A percentile compares a stretch with the other conserved stretches of the same genome.
Conservation (phyloP, 2,113 vertebrate species). For the Lutjanus erythropterus region DNA sequence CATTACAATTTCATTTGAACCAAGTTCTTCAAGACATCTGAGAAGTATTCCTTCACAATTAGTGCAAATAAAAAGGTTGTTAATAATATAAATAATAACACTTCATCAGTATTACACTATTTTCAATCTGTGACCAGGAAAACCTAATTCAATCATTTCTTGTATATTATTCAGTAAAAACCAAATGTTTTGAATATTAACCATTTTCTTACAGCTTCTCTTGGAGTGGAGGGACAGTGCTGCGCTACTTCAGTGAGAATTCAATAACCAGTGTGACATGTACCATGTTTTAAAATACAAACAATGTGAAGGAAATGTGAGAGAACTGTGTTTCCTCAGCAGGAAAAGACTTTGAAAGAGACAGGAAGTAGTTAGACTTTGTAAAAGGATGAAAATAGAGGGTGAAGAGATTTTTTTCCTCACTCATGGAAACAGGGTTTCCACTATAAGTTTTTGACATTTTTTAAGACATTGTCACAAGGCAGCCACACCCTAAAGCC, state of each 20-base stretch:
- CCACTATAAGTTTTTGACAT: too few species aligned
- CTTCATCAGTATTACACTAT: background rate
- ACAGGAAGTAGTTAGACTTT: constrained; percentile 20
- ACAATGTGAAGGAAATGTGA: background rate
- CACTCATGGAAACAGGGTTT: background rate
- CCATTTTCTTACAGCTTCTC: background rate
- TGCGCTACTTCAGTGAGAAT: background rate
- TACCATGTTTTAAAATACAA: background rate
- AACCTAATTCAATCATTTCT: background rate
- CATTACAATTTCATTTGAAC: constrained; percentile 6
- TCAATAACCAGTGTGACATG: background rate
- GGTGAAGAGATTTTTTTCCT: background rate
- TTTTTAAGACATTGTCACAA: too few species aligned
- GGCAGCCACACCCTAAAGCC: too few species aligned
- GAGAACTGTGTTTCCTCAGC: constrained; percentile 4
- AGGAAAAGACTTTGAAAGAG: constrained; percentile 21
- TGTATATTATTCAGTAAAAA: background rate
- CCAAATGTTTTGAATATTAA: background rate
- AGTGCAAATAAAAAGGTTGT: constrained; percentile 20
- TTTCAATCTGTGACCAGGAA: background rate
- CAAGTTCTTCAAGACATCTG: background rate
- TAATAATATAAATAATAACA: background rate
- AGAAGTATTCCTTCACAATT: background rate
- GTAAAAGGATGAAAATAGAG: background rate
- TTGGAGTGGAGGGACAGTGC: background rate